phyloP scores from a whole-genome alignment of 2,797 vertebrate genomes.

The Gobio occitaniae region DNA sequence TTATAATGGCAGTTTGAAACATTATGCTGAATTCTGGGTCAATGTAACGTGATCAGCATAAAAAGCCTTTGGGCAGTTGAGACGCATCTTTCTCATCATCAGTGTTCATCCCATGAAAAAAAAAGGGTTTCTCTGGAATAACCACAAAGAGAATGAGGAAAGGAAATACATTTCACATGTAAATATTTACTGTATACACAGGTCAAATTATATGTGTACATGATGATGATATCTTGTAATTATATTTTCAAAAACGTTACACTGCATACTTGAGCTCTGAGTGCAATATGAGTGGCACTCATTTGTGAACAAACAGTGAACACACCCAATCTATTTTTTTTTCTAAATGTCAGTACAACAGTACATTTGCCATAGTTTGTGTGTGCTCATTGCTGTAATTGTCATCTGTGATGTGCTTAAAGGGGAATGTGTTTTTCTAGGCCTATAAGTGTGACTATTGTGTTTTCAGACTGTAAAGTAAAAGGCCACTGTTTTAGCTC shows the following conservation, averaged over 20 bases:
- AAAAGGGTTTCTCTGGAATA: not conserved
- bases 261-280: not conserved
- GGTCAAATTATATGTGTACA: not conserved
- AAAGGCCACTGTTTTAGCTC: slow-evolving; percentile 18
- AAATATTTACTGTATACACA: not conserved
- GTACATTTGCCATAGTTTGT: not conserved
- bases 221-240: not conserved
- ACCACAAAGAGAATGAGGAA: not conserved
- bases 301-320: slow-evolving; percentile 1
- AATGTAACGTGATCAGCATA: slow-evolving; percentile 60
- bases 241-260: not conserved
- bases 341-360: slow-evolving; percentile 4
- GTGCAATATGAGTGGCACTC: slow-evolving; percentile 12
- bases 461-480: not conserved
- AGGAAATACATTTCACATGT: not conserved
- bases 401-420: not conserved
- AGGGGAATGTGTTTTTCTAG: not conserved
- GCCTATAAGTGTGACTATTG: not conserved
- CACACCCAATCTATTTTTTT: not conserved
- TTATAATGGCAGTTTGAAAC: slow-evolving; percentile 14
- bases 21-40: slow-evolving; percentile 29
- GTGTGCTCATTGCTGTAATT: not conserved
- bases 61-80: slow-evolving; percentile 20
- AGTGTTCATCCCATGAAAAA: not conserved
- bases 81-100: not conserved